Conservation (phyloP, 1,140 invertebrate genomes). For the Drosophila pseudoananassae region DNA sequence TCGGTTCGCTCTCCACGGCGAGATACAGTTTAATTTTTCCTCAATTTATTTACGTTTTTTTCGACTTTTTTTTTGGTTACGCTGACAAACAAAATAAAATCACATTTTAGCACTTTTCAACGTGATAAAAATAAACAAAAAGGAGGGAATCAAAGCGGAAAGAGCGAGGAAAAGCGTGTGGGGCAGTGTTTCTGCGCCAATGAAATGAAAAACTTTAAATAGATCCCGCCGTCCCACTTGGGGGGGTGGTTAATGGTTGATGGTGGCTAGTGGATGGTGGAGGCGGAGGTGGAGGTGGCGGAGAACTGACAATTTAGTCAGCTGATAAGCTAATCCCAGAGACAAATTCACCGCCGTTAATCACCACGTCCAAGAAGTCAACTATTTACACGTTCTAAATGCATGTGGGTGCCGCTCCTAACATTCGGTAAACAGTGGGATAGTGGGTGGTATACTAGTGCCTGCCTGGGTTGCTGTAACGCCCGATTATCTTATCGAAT, state of each 20-base stretch:
- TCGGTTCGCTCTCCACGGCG: conserved; percentile 16
- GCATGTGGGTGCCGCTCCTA: conserved; percentile 4
- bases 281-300: background rate
- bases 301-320: conserved; percentile 17
- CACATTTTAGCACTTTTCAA: conserved; percentile 63
- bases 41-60: conserved; percentile 47
- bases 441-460: conserved; percentile 1
- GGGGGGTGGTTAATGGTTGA: background rate
- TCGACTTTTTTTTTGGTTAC: conserved; percentile 23
- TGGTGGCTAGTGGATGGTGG: no score
- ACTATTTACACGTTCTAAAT: conserved; percentile 11
- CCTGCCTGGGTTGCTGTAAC: conserved; percentile 11
- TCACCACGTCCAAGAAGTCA: background rate
- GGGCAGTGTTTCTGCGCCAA: conserved; percentile 44
- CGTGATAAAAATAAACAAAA: conserved; percentile 79
- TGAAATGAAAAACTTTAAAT: conserved; percentile 57
- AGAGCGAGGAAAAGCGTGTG: conserved; percentile 8
- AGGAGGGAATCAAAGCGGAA: background rate
- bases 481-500: conserved; percentile 40
- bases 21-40: conserved; percentile 33
- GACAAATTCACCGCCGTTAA: conserved; percentile 19
- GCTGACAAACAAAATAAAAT: conserved; percentile 67
- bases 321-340: conserved; percentile 44
- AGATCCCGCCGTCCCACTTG: conserved; percentile 16
- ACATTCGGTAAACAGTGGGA: conserved; percentile 20